These are phyloP conservation scores for Lacanobia wlatinum DNA, from an alignment of 2,888 invertebrate genomes.

Conservation along the genomic window DNA sequence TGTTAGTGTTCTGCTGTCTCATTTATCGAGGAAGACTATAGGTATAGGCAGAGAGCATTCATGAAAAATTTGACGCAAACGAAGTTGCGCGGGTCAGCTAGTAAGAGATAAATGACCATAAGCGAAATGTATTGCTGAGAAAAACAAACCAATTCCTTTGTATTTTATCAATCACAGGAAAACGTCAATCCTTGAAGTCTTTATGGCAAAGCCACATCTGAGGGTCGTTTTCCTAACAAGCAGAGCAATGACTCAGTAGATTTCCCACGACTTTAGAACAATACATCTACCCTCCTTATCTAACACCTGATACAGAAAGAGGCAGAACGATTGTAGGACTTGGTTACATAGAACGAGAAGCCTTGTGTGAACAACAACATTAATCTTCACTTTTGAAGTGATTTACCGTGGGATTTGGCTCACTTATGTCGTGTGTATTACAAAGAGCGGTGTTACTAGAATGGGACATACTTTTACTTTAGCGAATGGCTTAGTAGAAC, in stretches of 20 bases:
- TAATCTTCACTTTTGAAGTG: slow-evolving; percentile 47
- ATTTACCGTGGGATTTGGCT: slow-evolving; percentile 53
- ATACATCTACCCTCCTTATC: slow-evolving; percentile 68
- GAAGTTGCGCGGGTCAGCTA: too few species aligned
- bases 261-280: slow-evolving; percentile 81
- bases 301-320: slow-evolving; percentile 51
- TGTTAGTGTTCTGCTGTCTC: too few species aligned
- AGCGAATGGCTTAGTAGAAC: slow-evolving; percentile 8
- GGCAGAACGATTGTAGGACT: slow-evolving; percentile 55
- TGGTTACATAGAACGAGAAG: slow-evolving; percentile 36
- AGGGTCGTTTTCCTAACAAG: slow-evolving; percentile 66
- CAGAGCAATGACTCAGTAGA: slow-evolving; percentile 76
- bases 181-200: slow-evolving; percentile 35
- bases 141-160: slow-evolving; percentile 25
- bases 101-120: neutral
- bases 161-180: slow-evolving; percentile 45
- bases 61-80: too few species aligned
- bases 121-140: neutral
- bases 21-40: too few species aligned
- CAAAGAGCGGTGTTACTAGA: slow-evolving; percentile 32
- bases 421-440: slow-evolving; percentile 39
- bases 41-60: too few species aligned
- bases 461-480: slow-evolving; percentile 48
- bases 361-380: slow-evolving; percentile 55
- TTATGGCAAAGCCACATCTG: slow-evolving; percentile 22